phyloP scores from a whole-genome alignment of 2,888 invertebrate species.

The Rhingia rostrata region DNA sequence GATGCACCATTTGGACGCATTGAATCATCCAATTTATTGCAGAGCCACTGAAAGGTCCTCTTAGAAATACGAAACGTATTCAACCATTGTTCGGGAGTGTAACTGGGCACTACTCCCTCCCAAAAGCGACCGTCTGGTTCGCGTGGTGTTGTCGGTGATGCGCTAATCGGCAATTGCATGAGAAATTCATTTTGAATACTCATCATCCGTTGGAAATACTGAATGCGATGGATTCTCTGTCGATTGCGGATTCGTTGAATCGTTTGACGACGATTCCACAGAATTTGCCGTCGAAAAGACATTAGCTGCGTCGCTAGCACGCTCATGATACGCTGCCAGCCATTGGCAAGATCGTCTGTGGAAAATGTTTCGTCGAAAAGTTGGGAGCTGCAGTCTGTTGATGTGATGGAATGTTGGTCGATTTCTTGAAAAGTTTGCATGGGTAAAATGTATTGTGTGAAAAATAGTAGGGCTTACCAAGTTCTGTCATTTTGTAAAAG shows the following conservation, averaged over 20 bases:
- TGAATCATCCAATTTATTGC: slow-evolving; percentile 76
- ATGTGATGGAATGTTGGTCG: slow-evolving; percentile 37
- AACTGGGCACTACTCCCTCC: slow-evolving; percentile 75
- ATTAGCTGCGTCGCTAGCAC: slow-evolving; percentile 78
- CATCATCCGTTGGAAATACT: slow-evolving; percentile 79
- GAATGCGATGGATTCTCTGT: slow-evolving; percentile 77
- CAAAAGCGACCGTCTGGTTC: slow-evolving; percentile 72
- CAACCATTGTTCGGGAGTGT: slow-evolving; percentile 78
- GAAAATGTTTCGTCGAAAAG: slow-evolving; percentile 3
- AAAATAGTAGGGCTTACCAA: slow-evolving; percentile 8
- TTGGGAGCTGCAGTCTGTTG: background rate
- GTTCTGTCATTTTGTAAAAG: slow-evolving; percentile 31
- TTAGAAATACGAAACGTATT: slow-evolving; percentile 79
- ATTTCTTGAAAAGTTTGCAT: background rate
- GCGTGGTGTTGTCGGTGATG: slow-evolving; percentile 23
- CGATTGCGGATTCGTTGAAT: slow-evolving; percentile 77
- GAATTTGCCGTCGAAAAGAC: slow-evolving; percentile 78
- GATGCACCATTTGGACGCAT: slow-evolving; percentile 73
- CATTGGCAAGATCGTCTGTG: slow-evolving; percentile 4
- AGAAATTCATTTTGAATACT: slow-evolving; percentile 79
- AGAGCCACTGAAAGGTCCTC: slow-evolving; percentile 78
- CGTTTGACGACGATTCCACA: slow-evolving; percentile 78
- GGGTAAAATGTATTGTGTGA: background rate
- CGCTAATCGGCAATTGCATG: slow-evolving; percentile 76
- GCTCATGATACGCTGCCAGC: slow-evolving; percentile 63